Conservation (phyloP, 2,888 invertebrate genomes). For the Tenthredo distinguenda region DNA sequence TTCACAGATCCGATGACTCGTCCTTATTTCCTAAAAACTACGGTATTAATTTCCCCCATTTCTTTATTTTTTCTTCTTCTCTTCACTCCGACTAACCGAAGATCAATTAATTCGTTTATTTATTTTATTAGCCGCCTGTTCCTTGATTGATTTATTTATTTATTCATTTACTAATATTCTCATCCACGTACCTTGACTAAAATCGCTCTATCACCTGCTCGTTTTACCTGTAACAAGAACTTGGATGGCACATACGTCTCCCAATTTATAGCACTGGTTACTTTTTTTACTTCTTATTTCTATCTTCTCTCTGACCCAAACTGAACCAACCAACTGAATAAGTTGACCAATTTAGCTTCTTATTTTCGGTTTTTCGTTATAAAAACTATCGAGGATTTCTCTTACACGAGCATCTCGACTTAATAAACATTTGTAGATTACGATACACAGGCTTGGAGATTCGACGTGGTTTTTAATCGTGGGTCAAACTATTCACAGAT, state of each 20-base stretch:
- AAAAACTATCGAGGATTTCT: neutral
- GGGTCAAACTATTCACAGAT: neutral
- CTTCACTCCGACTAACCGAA: neutral
- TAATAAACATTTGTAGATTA: neutral
- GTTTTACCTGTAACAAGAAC: slow-evolving; percentile 22
- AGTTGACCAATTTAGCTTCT: neutral
- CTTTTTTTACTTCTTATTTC: neutral
- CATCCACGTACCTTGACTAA: neutral
- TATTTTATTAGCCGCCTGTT: slow-evolving; percentile 13
- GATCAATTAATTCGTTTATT: slow-evolving; percentile 40
- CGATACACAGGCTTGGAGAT: neutral
- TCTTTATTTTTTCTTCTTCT: neutral
- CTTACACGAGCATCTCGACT: neutral
- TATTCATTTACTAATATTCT: neutral
- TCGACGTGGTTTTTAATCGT: neutral
- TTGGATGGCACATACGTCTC: slow-evolving; percentile 4
- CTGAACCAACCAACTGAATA: neutral
- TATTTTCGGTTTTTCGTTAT: neutral
- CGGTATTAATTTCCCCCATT: neutral
- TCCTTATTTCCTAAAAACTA: neutral
- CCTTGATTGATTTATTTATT: slow-evolving; percentile 39
- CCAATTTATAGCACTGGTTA: slow-evolving; percentile 12
- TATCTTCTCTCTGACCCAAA: neutral
- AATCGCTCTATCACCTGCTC: slow-evolving; percentile 29
- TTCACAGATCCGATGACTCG: slow-evolving; percentile 38